Evolutionary conservation across 92 coral and sea anemone genomes (phyloP).

Genomic region (Heliopora coerulea): DNA sequence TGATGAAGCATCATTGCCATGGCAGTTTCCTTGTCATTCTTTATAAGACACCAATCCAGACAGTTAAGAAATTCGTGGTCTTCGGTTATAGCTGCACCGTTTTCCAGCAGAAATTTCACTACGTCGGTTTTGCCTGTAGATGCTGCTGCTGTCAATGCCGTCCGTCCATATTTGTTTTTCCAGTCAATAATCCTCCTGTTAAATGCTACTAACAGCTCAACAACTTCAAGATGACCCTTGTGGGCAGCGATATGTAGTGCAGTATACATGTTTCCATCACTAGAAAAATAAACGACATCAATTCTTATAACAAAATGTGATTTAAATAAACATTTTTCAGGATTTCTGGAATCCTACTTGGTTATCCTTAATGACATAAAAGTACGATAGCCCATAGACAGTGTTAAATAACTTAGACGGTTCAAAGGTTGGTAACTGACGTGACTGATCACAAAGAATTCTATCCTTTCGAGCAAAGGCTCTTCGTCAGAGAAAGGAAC

Average conservation of each 20-base stretch:
- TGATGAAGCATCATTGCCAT: constrained; percentile 18
- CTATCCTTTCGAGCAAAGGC: too few relatives aligned
- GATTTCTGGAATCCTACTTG: too few relatives aligned
- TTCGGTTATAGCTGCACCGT: constrained; percentile 14
- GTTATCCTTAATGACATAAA: too few relatives aligned
- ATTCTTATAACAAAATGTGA: too few relatives aligned
- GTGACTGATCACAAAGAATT: too few relatives aligned
- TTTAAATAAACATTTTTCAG: too few relatives aligned
- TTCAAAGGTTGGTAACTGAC: too few relatives aligned
- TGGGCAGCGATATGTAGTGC: constrained; percentile 22
- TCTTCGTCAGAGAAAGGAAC: too few relatives aligned
- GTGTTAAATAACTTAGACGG: too few relatives aligned
- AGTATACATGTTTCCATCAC: constrained; percentile 16
- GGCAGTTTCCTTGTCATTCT: constrained; percentile 25
- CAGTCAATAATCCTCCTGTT: constrained; percentile 6
- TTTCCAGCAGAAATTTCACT: constrained; percentile 28
- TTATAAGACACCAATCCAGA: constrained; percentile 33
- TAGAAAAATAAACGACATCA: neutral
- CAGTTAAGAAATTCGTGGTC: constrained; percentile 31
- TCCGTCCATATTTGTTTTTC: constrained; percentile 38
- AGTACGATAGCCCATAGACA: too few relatives aligned
- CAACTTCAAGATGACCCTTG: constrained; percentile 32
- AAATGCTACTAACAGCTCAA: constrained; percentile 26
- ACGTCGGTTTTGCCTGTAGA: constrained; percentile 18
- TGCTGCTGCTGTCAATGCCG: constrained; percentile 22